Evolutionary conservation across 2,113 vertebrate genomes (phyloP).

Genomic region (Cervus canadensis): DNA sequence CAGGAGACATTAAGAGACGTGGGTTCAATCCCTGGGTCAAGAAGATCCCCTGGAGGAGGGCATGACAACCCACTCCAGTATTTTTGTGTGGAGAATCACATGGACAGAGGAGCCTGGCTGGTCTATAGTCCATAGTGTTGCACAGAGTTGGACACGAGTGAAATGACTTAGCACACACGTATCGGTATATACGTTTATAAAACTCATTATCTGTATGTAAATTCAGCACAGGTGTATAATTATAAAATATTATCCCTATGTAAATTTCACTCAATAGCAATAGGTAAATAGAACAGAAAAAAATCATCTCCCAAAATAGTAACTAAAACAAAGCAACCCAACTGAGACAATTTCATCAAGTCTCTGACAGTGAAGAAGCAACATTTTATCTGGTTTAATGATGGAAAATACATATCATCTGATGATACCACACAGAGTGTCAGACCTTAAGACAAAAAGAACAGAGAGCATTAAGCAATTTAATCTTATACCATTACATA

Average conservation of each 20-base stretch:
- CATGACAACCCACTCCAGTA: background rate
- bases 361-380: background rate
- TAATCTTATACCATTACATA: background rate
- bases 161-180: accelerated
- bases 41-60: too few species aligned
- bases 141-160: background rate
- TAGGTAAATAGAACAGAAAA: background rate
- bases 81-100: background rate
- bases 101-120: background rate
- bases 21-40: too few species aligned
- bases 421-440: background rate
- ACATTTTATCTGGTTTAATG: background rate
- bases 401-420: background rate
- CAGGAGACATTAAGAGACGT: background rate
- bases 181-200: background rate
- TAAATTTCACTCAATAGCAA: background rate
- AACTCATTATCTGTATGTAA: background rate
- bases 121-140: background rate
- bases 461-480: background rate
- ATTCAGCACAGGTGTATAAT: background rate
- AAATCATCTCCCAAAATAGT: background rate
- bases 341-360: background rate
- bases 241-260: background rate
- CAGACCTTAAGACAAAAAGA: background rate
- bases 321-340: background rate